Evolutionary conservation across 1,140 invertebrate genomes (phyloP), one percentile per base, ranked within the genome.

Genomic region (Brachionus koreanus): DNA sequence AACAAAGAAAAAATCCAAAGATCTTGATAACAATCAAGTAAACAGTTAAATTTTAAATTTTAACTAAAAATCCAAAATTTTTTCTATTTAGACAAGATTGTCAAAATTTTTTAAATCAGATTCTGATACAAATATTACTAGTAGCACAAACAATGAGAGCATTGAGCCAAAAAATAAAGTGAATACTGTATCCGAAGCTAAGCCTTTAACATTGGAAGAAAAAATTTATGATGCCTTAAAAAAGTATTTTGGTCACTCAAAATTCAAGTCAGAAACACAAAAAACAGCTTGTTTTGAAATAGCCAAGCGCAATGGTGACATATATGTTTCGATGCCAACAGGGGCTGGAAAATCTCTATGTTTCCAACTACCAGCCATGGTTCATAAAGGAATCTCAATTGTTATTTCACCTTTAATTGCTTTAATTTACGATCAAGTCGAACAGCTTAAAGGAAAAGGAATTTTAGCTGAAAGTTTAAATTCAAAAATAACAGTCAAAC

Each of bases 341-440:
- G 95, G 95, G 13, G 94, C 93, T 84, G 96, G 96, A n/a, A 98
- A 98, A 89, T 96, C 94, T 82, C 89, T 98, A 46, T 97, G 95
- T 87, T 98, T 96, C 89, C 96, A 98, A 89, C 90, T 94, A 85
- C 95, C 95, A 57, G 93, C 94, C 0, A 90, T 96, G 81, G 85
- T 85, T 85, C 85, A 86, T 12, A 90, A 92, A 85, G 92, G 93
- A 86, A 89, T 94, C 37, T 92, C 93, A 13, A 90, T 98, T 81
- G 95, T 98, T 10, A 93, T 98, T 85, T 97, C 95, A 7, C 96
- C 96, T 25, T 88, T 98, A 7, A 91, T 97, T 82, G 95, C 95
- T 23, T 89, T 98, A n/a, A 97, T 98, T 85, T 90, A 95, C 79
- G 97, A 98, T 89, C 97, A 98, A 91, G 93, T 96, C 65, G 85